Base-by-base conservation (phyloP, 2,113 vertebrate genomes). In the Clupea harengus region DNA sequence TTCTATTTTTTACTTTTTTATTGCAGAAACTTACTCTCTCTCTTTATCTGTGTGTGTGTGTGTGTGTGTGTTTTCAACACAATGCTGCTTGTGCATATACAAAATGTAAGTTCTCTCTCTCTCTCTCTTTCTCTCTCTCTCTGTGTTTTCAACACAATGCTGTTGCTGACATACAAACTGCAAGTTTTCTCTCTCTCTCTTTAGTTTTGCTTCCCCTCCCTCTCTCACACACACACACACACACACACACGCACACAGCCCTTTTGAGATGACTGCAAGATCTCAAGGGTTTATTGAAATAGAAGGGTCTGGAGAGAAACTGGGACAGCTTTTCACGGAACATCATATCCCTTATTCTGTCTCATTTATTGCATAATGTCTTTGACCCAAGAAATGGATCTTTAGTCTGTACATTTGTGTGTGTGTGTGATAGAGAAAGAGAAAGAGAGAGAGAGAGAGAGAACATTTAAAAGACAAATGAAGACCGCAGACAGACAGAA, bases 151-250 rank as follows among this genome's bases (percentile, higher is more conserved):
- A n/a, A n/a, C n/a, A n/a, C n/a, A n/a, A n/a, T n/a, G n/a, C n/a
- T n/a, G n/a, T n/a, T n/a, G n/a, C n/a, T n/a, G n/a, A n/a, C n/a
- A n/a, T n/a, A n/a, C n/a, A n/a, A n/a, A n/a, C n/a, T n/a, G n/a
- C n/a, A n/a, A n/a, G n/a, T n/a, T n/a, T n/a, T n/a, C n/a, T n/a
- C n/a, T n/a, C n/a, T n/a, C n/a, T n/a, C n/a, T n/a, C n/a, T n/a
- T n/a, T n/a, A n/a, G n/a, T n/a, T n/a, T n/a, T n/a, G n/a, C n/a
- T n/a, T n/a, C n/a, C n/a, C n/a, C n/a, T n/a, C n/a, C n/a, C n/a
- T n/a, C n/a, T n/a, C n/a, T n/a, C 81, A 60, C 60, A 49, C 85
- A 67, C 84, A 85, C 85, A 72, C 60, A 81, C 81, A 64, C 82
- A 84, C 85, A 86, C 85, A 82, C 18, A 81, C 47, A 54, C 46